Evolutionary conservation across 2,888 invertebrate genomes (phyloP), one percentile per base, ranked within the genome.

Genomic region (Meloe dianella): DNA sequence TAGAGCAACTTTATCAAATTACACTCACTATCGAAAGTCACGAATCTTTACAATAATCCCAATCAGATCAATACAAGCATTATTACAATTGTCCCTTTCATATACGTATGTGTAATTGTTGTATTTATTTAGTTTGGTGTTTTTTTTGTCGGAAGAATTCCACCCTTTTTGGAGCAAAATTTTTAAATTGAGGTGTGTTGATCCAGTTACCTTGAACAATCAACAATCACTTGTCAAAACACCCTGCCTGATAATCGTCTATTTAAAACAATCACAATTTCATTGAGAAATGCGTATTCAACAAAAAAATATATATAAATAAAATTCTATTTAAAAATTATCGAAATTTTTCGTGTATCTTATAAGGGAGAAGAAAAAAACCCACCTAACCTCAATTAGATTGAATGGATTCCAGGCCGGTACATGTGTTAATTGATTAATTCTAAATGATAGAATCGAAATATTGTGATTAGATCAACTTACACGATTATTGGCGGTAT

Each of bases 401-500:
- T n/a, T 17, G n/a, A 41, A 41, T 41, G 41, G 41, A 41, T 12
- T 8, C 41, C 17, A n/a, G 41, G n/a, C 41, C 41, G 41, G 41
- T 41, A 17, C 41, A 41, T 41, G 41, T 41, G 41, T 41, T 41
- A 41, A 41, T 41, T 41, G 7, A 41, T 41, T 41, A 4, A 17
- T 35, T 2, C 12, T 35, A 10, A 35, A 35, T 35, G 4, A 0
- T n/a, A 35, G 4, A 12, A 35, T 35, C 4, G 35, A 35, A 35
- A 35, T 35, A 35, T 35, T 35, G 4, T 12, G 4, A 41, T 41
- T 41, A 32, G n/a, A n/a, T n/a, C 8, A 17, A 83, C 84, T 85
- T 79, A 85, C 85, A 75, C 84, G 80, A 74, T 84, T 84, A 74
- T 83, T 84, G 64, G 80, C 81, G 35, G 84, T 77, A 73, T 85